phyloP scores from a whole-genome alignment of 2,113 vertebrate genomes.

The Cinclus cinclus region DNA sequence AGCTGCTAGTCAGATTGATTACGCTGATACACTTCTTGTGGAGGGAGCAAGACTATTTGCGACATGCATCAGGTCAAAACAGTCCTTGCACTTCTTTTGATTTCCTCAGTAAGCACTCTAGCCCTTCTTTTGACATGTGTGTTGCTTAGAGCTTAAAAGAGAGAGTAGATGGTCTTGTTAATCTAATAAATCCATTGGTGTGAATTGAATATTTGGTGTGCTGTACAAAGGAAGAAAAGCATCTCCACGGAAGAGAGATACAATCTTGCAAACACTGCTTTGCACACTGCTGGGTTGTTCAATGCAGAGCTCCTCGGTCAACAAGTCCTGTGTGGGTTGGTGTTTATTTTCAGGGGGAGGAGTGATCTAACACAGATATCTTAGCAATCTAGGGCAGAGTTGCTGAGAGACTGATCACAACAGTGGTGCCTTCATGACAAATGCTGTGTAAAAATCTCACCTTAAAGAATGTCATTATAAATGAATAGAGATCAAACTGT shows the following conservation, averaged over 20 bases:
- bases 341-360: background rate
- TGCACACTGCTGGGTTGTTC: background rate
- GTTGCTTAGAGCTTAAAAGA: background rate
- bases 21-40: background rate
- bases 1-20: background rate
- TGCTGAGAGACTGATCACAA: background rate
- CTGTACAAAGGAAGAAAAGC: background rate
- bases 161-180: background rate
- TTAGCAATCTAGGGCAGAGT: background rate
- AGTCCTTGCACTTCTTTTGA: background rate
- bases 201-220: background rate
- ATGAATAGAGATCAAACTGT: background rate
- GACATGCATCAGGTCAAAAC: background rate
- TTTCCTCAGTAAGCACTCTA: background rate
- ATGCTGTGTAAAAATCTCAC: background rate
- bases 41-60: background rate
- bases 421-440: background rate
- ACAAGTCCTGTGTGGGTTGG: background rate
- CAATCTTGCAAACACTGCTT: background rate
- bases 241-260: background rate
- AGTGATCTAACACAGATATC: background rate
- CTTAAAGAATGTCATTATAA: background rate
- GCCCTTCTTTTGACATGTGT: background rate
- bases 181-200: background rate
- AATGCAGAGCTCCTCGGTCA: background rate